Conservation (phyloP, 2,888 invertebrate species). For the Hydrotaea diabolus region DNA sequence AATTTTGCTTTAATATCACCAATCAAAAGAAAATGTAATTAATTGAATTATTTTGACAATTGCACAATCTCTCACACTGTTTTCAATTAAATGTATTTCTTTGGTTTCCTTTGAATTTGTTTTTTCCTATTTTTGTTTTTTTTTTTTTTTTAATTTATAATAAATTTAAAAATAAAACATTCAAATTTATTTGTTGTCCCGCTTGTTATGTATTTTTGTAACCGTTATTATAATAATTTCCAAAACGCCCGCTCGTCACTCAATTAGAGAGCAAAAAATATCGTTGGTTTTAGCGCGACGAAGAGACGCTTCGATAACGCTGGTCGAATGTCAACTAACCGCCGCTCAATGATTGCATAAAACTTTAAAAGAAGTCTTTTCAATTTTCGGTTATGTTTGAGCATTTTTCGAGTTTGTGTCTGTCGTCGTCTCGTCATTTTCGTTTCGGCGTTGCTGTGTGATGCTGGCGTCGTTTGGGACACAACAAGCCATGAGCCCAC, state of each 20-base stretch:
- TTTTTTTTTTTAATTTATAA: not conserved
- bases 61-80: not conserved
- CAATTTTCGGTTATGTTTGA: conserved; percentile 70
- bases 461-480: conserved; percentile 68
- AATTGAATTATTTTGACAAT: not conserved
- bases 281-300: conserved; percentile 56
- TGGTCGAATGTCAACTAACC: conserved; percentile 78
- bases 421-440: conserved; percentile 45
- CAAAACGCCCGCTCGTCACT: conserved; percentile 40
- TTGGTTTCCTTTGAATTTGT: conserved; percentile 16
- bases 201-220: not conserved
- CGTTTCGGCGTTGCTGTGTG: conserved; percentile 48
- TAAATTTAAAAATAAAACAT: not conserved
- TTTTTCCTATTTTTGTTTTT: not conserved
- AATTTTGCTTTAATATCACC: not conserved
- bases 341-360: conserved; percentile 77
- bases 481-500: too few relatives aligned
- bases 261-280: conserved; percentile 27
- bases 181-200: not conserved
- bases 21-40: conserved; percentile 2
- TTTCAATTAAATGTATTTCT: conserved; percentile 30
- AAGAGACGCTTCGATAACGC: conserved; percentile 72
- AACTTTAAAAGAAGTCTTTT: conserved; percentile 80
- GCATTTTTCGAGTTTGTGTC: conserved; percentile 67
- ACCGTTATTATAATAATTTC: not conserved